phyloP scores from a whole-genome alignment of 2,888 invertebrate genomes.

The Sesia apiformis region DNA sequence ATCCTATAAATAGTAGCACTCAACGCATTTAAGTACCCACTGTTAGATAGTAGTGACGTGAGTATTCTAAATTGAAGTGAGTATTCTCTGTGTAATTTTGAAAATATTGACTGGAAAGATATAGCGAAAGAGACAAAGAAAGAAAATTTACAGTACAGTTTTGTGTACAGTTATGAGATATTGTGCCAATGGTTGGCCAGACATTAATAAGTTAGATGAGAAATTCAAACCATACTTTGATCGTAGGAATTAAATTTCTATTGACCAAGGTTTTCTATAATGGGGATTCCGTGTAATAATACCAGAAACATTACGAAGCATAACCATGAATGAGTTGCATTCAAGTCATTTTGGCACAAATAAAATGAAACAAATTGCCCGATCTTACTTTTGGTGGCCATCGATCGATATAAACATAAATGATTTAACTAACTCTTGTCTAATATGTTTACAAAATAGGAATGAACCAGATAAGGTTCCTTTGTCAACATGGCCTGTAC shows the following conservation, averaged over 20 bases:
- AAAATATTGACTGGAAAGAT: constrained; percentile 4
- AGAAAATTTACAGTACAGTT: constrained; percentile 3
- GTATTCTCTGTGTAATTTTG: background rate
- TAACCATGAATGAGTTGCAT: constrained; percentile 5
- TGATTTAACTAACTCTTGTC: constrained; percentile 2
- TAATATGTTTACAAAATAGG: constrained; percentile 2
- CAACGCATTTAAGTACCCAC: background rate
- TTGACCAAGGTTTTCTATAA: constrained; percentile 4
- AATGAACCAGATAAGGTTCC: constrained; percentile 4
- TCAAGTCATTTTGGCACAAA: constrained; percentile 6
- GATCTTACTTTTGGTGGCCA: constrained; percentile 11
- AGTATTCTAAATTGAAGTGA: constrained; percentile 1
- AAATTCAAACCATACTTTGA: constrained; percentile 1
- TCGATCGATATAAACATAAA: constrained; percentile 4
- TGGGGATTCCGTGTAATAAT: constrained; percentile 8
- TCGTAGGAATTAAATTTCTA: constrained; percentile 3
- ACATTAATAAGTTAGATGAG: constrained; percentile 1
- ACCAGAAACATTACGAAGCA: constrained; percentile 1
- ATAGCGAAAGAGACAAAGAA: constrained; percentile 6
- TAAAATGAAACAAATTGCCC: constrained; percentile 6
- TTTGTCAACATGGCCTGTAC: constrained; percentile 5
- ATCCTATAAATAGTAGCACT: constrained; percentile 1
- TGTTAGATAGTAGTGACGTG: background rate
- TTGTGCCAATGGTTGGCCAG: constrained; percentile 6
- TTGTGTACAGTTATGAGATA: constrained; percentile 1